These are phyloP conservation scores for Elysia crispata DNA, from an alignment of 2,888 invertebrate genomes.

Conservation along the genomic window DNA sequence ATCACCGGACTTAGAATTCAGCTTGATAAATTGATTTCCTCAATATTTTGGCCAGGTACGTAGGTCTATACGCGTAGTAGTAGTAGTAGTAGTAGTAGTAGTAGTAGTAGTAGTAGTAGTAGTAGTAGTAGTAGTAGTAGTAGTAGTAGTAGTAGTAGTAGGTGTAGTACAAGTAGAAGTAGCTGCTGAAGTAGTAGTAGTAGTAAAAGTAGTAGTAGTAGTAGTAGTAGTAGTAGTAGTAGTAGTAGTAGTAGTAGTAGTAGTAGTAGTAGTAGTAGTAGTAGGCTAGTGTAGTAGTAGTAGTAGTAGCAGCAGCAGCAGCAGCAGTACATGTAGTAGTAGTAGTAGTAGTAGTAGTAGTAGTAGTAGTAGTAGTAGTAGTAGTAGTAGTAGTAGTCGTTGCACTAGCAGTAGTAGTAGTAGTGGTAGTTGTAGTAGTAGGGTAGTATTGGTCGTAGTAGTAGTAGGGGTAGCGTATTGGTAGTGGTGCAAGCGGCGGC, in stretches of 20 bases:
- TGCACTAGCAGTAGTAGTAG: constrained; percentile 30
- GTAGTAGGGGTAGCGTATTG: neutral
- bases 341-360: neutral
- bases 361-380: constrained; percentile 1
- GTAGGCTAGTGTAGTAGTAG: too few relatives aligned
- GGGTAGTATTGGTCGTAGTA: too few relatives aligned
- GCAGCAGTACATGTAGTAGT: too few relatives aligned
- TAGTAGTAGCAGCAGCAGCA: too few relatives aligned
- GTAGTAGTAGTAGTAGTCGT: too few relatives aligned
- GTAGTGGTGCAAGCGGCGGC: too few relatives aligned
- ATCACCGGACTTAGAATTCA: too few relatives aligned
- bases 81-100: constrained; percentile 6
- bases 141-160: neutral
- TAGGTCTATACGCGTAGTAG: neutral
- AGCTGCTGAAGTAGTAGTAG: too few relatives aligned
- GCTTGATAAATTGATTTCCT: too few relatives aligned
- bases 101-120: constrained; percentile 13
- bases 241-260: neutral
- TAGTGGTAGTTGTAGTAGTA: constrained; percentile 14
- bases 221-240: constrained; percentile 5
- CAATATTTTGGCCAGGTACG: too few relatives aligned
- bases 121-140: neutral
- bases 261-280: neutral
- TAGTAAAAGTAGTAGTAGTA: constrained; percentile 19
- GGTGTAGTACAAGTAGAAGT: too few relatives aligned